Evolutionary conservation across 2,888 invertebrate genomes (phyloP), one percentile per base, ranked within the genome.

Genomic region (Stegophylla sp.): DNA sequence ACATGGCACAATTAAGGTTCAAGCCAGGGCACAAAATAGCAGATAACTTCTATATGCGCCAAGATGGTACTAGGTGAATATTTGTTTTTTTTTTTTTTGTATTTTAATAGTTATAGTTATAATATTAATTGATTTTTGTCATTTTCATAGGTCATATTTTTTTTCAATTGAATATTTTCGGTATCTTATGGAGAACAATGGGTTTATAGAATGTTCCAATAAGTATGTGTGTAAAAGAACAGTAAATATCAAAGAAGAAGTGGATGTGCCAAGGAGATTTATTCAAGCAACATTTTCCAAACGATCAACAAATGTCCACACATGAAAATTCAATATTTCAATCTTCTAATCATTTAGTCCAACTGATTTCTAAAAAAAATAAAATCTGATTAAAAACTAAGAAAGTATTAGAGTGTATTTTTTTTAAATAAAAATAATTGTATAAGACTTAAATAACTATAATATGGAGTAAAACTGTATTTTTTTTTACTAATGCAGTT

Each of bases 1-100:
- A 98, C 86, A 95, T 98, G 93, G 95, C 98, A 0, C 97, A 98
- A 88, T 86, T 98, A 72, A 89, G 98, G 51, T 99, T 99, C 86
- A 93, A 94, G 83, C 91, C 95, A 0, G 97, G 97, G 0, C 92
- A 95, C 85, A 97, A 98, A 87, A 93, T 98, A 72, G 87, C 91
- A 0, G 96, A 98, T 3, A 94, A 96, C 86, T 94, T 97, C 84
- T 99, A 98, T 86, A 94, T 96, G 89, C 88, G 98, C 23, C 98
- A 98, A 87, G 98, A 99, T 90, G 97, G 97, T 0, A 98, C 98
- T 0, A 91, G 96, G 91, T 92, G 86, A 83, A 84, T 84, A 67
- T 64, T 61, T 79, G 7, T 20, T 13, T n/a, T n/a, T 64, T 61
- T 79, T 3, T 20, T 51, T 74, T 61, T 45, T 69, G 13, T 41